These are phyloP conservation scores for Hanleya hanleyi DNA, from an alignment of 2,888 invertebrate genomes.

Conservation along the genomic window DNA sequence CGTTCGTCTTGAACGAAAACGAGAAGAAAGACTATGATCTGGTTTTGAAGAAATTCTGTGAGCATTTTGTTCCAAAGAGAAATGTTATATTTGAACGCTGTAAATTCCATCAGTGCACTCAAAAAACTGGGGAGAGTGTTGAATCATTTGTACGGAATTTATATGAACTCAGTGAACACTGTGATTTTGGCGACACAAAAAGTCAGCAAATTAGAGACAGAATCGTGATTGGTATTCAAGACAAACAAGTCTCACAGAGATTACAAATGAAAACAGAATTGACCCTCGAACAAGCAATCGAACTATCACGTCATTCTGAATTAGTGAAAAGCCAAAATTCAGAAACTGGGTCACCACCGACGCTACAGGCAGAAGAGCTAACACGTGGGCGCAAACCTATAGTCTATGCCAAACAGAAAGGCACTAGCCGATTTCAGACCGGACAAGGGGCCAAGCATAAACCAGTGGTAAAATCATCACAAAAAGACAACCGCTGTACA, in stretches of 20 bases:
- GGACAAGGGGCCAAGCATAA: background rate
- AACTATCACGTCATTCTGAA: conserved; percentile 3
- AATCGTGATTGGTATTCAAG: background rate
- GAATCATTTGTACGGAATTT: conserved; percentile 16
- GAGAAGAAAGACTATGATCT: background rate
- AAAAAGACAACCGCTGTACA: background rate
- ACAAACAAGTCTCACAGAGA: conserved; percentile 1
- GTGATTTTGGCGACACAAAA: conserved; percentile 4
- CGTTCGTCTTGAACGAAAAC: background rate
- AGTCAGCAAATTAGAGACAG: background rate
- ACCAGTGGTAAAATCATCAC: background rate
- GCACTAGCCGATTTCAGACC: background rate
- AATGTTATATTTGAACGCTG: conserved; percentile 22
- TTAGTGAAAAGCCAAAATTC: background rate
- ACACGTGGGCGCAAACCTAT: background rate
- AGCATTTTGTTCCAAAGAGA: conserved; percentile 15
- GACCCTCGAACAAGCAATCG: background rate
- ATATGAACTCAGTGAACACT: conserved; percentile 9
- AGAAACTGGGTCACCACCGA: background rate
- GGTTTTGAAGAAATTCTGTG: conserved; percentile 17
- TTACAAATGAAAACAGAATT: conserved; percentile 1
- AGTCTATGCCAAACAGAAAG: background rate
- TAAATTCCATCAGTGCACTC: conserved; percentile 7
- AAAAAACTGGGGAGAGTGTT: conserved; percentile 4
- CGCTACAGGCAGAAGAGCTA: background rate